Evolutionary conservation across 2,888 invertebrate genomes (phyloP).

Genomic region (Chrysomela aeneicollis): DNA sequence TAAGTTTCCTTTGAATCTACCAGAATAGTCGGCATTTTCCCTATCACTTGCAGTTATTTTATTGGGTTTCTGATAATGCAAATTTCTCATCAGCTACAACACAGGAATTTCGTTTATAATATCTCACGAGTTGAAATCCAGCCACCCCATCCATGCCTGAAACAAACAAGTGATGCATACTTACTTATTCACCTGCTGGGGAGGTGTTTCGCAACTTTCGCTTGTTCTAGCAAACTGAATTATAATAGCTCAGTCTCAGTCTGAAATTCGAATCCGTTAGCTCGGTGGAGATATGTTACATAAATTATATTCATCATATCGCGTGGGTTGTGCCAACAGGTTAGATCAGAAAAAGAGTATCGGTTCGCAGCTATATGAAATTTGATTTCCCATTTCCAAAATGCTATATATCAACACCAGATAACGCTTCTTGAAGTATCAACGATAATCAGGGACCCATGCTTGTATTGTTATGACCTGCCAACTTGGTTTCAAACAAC

Average conservation of each 20-base stretch:
- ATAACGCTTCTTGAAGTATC: no score
- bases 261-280: constrained; percentile 28
- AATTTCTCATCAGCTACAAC: not conserved
- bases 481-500: no score
- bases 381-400: not conserved
- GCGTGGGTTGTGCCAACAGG: not conserved
- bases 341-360: not conserved
- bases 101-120: not conserved
- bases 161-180: constrained; percentile 20
- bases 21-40: no score
- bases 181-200: constrained; percentile 19
- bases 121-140: not conserved
- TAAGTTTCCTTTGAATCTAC: no score
- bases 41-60: no score
- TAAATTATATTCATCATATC: not conserved
- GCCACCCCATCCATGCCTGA: not conserved
- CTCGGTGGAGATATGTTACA: not conserved
- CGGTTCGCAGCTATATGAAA: no score
- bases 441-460: no score
- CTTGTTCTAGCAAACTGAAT: constrained; percentile 22
- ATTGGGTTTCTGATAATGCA: no score
- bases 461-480: no score
- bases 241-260: constrained; percentile 32
- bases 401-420: not conserved
- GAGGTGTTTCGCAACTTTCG: not conserved